Base-by-base conservation (phyloP, 2,888 invertebrate species). In the Anodontia alba region DNA sequence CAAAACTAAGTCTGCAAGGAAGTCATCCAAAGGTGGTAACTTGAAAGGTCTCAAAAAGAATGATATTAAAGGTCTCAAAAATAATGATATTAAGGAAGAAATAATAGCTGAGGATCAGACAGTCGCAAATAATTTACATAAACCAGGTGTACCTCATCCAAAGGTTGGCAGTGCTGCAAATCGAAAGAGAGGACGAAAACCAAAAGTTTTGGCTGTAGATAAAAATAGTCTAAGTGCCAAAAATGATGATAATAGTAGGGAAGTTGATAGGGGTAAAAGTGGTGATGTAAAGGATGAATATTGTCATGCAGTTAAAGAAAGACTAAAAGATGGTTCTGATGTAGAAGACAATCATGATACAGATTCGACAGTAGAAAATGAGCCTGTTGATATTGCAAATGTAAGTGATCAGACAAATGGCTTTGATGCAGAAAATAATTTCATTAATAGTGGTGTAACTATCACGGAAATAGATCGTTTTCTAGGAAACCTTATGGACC, bases 211-310 rank as follows among this genome's bases (percentile, higher is more conserved):
- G 51, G 8, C 51, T 20, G 20, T 51, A n/a, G 51, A 17, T 23
- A 5, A n/a, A 5, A 23, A n/a, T n/a, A n/a, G 20, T 20, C 8
- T 23, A 12, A 51, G 17, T 51, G 23, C 8, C 5, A n/a, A 7
- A 5, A 51, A 51, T 51, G 23, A 51, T 26, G 29, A 17, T 29
- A 20, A 51, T 29, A 10, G 7, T 7, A 42, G 15, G 42, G 42
- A 42, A 15, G 15, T 42, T 42, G 42, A 42, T 10, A 42, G 15
- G 15, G 15, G 8, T 42, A n/a, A n/a, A n/a, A 15, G n/a, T 43
- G 31, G 46, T 29, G 51, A 23, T n/a, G 42, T 42, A 10, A 42
- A 33, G 69, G 70, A 70, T 72, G 38, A 72, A 26, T 7, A 72
- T 54, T 26, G 7, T 10, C 7, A 54, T 29, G 73, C 29, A 51